Evolutionary conservation across 2,113 vertebrate species (phyloP).

Genomic region (Scopus umbretta): DNA sequence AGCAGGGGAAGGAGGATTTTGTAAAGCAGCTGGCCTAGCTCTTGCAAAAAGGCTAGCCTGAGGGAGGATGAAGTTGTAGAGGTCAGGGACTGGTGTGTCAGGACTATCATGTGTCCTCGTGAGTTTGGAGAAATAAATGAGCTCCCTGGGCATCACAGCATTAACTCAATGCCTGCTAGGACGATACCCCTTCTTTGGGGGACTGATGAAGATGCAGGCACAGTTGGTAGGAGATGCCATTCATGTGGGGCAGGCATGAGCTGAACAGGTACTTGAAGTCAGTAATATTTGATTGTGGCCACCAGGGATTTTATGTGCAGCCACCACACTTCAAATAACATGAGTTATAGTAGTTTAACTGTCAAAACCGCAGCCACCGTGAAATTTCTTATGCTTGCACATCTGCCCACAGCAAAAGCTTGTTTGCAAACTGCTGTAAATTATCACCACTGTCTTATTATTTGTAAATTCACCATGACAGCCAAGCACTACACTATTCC

Average conservation of each 20-base stretch:
- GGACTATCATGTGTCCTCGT: neutral
- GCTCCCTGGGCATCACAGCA: neutral
- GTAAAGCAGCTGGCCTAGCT: conserved; percentile 28
- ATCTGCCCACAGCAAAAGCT: conserved; percentile 17
- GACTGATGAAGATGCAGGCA: neutral
- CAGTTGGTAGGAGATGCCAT: neutral
- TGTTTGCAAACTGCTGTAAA: neutral
- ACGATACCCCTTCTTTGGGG: neutral
- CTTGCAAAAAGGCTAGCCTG: neutral
- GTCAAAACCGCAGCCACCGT: neutral
- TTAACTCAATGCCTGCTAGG: neutral
- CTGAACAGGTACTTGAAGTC: neutral
- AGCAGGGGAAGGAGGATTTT: neutral
- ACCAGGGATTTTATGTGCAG: neutral
- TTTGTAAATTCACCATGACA: neutral
- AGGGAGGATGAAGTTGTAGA: neutral
- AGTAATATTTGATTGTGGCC: neutral
- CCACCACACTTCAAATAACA: neutral
- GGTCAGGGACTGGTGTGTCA: neutral
- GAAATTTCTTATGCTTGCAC: neutral
- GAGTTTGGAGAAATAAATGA: neutral
- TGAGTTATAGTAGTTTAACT: neutral
- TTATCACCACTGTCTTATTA: neutral
- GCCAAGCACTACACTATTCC: neutral
- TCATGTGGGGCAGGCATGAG: neutral